Evolutionary conservation across 2,797 vertebrate species (phyloP), one percentile per base, ranked within the genome.

Genomic region (Lindbergichthys nudifrons): DNA sequence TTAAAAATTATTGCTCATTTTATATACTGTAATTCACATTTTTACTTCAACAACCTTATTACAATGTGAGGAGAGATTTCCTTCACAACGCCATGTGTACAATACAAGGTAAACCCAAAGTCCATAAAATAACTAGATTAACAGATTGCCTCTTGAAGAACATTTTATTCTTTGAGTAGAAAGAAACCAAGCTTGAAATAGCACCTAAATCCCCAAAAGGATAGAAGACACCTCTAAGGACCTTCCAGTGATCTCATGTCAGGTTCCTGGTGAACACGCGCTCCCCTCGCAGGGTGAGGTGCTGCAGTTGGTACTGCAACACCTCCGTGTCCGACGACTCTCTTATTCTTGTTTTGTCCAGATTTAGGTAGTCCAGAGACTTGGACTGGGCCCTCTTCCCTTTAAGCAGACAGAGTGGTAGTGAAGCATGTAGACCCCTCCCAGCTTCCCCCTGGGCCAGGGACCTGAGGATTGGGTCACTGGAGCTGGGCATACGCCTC

Each of bases 341-440:
- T 89, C 96, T 95, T 87, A 96, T 93, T 69, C 80, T 96, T 94
- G 98, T 97, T 95, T 97, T 98, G 94, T 99, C 97, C 92, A 99
- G 94, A 89, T 99, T 98, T 92, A 99, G 97, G 96, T 98, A 98
- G 96, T 99, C 97, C 93, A 99, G 93, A 23, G 97, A 99, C 94
- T 98, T 99, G 26, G 97, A 98, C 84, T 97, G 96, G 80, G 95
- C 93, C 82, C 94, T 95, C 92, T 96, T 98, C 52, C 96, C 95
- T 91, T 97, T 97, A n/a, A 98, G 94, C 90, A 98, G 95, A 91
- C 96, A 98, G 69, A 97, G 93, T 68, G 97, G 97, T 77, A 99
- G 89, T 14, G 96, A 94, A 58, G 95, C 94, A 39, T 96, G 96
- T 66, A 96, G 91, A 67, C 94, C 93, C 81, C 93, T 96, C 47